These are phyloP conservation scores for Cassiopea andromeda DNA, from an alignment of 30 jellyfish, hydroid and myxozoan genomes.

Conservation along the genomic window DNA sequence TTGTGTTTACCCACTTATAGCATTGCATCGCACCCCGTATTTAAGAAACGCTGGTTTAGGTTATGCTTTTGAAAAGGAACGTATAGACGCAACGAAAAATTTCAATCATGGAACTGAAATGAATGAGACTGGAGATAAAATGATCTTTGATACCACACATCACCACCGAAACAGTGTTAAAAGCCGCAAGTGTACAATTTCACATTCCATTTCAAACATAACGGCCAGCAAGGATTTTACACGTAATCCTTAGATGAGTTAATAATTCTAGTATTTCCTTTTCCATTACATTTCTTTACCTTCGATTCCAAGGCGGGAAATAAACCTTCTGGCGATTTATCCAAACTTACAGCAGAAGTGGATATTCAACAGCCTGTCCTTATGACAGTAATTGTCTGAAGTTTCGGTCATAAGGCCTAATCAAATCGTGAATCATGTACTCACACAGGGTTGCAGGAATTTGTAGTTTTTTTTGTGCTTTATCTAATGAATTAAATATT, in stretches of 20 bases:
- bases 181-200: conserved; percentile 22
- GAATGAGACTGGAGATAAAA: neutral
- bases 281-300: neutral
- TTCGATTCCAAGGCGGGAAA: neutral
- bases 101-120: neutral
- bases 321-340: too few relatives aligned
- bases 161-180: neutral
- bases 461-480: neutral
- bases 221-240: conserved; percentile 38
- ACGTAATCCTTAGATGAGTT: conserved; percentile 42
- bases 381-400: too few relatives aligned
- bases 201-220: conserved; percentile 50
- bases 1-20: too few relatives aligned
- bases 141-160: neutral
- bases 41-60: neutral
- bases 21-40: too few relatives aligned
- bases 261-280: conserved; percentile 22
- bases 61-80: too few relatives aligned
- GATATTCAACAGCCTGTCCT: too few relatives aligned
- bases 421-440: too few relatives aligned
- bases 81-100: too few relatives aligned
- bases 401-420: too few relatives aligned
- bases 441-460: neutral
- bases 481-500: neutral
- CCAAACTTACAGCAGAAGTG: too few relatives aligned